These are phyloP conservation scores for Brachyhypopomus gauderio DNA, from an alignment of 2,113 vertebrate species.

Conservation along the genomic window DNA sequence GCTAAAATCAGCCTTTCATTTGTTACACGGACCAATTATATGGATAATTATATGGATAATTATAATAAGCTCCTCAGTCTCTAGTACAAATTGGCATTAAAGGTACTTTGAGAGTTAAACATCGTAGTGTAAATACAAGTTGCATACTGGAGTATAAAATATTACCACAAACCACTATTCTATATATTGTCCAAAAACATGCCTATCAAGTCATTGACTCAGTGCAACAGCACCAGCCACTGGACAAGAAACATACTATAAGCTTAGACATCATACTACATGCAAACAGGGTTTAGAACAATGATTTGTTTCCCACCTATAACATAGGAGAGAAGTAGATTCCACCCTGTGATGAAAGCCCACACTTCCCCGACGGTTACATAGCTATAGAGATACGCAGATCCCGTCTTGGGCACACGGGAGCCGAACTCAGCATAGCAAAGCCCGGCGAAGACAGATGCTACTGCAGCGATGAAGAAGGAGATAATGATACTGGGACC, in stretches of 20 bases:
- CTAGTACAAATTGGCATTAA: too few species aligned
- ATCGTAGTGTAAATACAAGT: too few species aligned
- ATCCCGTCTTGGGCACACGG: slow-evolving; percentile 81
- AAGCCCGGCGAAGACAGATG: slow-evolving; percentile 82
- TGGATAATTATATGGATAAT: too few species aligned
- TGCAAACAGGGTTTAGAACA: not conserved
- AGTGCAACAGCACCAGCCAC: too few species aligned
- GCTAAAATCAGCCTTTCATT: too few species aligned
- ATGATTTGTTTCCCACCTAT: slow-evolving; percentile 73
- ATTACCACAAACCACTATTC: too few species aligned
- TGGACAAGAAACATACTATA: not conserved
- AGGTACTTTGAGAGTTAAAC: too few species aligned
- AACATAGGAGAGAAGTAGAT: slow-evolving; percentile 84
- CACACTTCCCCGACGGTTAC: slow-evolving; percentile 83
- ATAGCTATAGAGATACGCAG: slow-evolving; percentile 87
- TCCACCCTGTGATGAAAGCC: slow-evolving; percentile 85
- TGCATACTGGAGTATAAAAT: too few species aligned
- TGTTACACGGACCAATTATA: too few species aligned
- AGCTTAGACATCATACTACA: not conserved
- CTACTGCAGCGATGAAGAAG: slow-evolving; percentile 82
- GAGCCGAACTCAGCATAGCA: slow-evolving; percentile 84
- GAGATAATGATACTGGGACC: slow-evolving; percentile 85
- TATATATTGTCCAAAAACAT: too few species aligned
- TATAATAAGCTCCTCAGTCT: too few species aligned
- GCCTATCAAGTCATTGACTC: too few species aligned